These are phyloP conservation scores for Platalea minor DNA, from an alignment of 2,797 vertebrate species.

Conservation along the genomic window DNA sequence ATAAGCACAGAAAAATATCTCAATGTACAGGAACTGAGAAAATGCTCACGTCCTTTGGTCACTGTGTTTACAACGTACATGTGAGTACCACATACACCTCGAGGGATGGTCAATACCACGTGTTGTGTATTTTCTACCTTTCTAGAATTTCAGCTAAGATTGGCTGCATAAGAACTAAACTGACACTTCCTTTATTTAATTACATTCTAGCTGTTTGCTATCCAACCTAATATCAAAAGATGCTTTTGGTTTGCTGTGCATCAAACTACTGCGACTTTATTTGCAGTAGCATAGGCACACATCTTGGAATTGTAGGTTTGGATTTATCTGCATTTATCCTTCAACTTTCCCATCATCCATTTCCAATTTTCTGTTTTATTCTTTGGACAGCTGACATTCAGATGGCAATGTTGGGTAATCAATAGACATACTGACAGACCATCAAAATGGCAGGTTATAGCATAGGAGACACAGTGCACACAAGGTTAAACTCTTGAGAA, in stretches of 20 bases:
- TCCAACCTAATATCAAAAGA: background rate
- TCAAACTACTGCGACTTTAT: background rate
- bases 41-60: background rate
- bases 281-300: too few relatives aligned
- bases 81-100: accelerated
- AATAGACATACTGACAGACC: background rate
- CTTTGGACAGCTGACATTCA: background rate
- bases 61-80: background rate
- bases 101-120: accelerated
- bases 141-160: background rate
- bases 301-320: background rate
- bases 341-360: background rate
- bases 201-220: background rate
- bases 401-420: background rate
- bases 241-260: background rate
- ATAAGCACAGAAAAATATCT: background rate
- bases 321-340: background rate
- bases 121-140: background rate
- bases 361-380: background rate
- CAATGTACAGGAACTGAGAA: background rate
- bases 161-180: background rate
- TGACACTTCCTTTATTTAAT: background rate
- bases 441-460: background rate
- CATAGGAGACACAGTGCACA: background rate
- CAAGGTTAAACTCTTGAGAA: background rate